Conservation (phyloP, 2,113 vertebrate species). For the Lagenorhynchus albirostris region DNA sequence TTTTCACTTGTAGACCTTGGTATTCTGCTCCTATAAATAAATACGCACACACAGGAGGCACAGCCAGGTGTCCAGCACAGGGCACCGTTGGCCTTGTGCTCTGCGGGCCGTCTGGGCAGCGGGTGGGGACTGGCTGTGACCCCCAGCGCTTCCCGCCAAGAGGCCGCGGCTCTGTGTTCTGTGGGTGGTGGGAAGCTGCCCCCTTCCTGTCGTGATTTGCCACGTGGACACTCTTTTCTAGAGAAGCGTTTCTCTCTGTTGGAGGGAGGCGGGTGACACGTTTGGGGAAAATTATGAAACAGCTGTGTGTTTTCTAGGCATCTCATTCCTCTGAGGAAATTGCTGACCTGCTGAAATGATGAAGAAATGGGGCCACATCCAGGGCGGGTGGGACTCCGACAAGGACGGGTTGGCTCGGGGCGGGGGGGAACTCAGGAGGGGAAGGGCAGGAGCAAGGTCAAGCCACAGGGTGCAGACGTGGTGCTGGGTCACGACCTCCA, state of each 20-base stretch:
- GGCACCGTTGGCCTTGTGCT: rapidly evolving
- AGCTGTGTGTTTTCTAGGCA: neutral
- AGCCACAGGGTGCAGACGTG: neutral
- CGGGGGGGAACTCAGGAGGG: neutral
- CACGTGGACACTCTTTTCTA: rapidly evolving
- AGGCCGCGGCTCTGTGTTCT: neutral
- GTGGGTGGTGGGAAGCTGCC: neutral
- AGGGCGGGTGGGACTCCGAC: neutral
- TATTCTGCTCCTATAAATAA: neutral
- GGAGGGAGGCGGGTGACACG: neutral
- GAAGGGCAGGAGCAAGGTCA: neutral
- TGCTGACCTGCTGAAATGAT: neutral
- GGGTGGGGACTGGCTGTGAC: neutral
- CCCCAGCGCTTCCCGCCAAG: neutral
- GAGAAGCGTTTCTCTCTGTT: neutral
- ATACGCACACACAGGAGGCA: neutral
- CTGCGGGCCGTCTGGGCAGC: rapidly evolving
- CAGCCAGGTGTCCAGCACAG: neutral
- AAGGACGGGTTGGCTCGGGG: rapidly evolving
- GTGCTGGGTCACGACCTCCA: neutral
- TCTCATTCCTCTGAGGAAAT: neutral
- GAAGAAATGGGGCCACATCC: neutral
- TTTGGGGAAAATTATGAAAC: neutral
- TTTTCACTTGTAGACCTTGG: neutral
- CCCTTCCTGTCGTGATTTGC: neutral